A percentile compares a stretch with the other conserved stretches of the same genome.
phyloP scores from a whole-genome alignment of 2,797 vertebrate genomes.

The Pipistrellus pipistrellus region DNA sequence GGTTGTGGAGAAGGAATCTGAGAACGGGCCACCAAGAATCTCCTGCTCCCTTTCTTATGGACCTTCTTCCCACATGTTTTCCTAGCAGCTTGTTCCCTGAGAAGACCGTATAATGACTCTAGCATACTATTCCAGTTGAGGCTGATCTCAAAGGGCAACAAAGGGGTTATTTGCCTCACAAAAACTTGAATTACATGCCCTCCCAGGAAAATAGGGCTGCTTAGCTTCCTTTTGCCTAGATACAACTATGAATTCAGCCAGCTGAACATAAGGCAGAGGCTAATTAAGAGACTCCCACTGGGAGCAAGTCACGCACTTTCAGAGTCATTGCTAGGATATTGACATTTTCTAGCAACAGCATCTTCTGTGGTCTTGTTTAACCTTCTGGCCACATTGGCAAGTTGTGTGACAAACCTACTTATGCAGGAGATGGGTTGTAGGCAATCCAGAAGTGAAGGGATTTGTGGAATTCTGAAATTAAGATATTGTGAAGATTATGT shows the following conservation, averaged over 20 bases:
- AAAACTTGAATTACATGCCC: constrained; percentile 10
- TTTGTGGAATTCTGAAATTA: constrained; percentile 60
- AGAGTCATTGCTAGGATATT: constrained; percentile 61
- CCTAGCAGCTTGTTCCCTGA: background rate
- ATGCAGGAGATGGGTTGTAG: background rate
- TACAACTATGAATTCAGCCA: constrained; percentile 46
- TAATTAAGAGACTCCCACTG: constrained; percentile 76
- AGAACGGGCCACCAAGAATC: background rate
- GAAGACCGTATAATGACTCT: background rate
- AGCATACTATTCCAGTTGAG: background rate
- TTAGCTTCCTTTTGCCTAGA: constrained; percentile 36
- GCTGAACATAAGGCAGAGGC: constrained; percentile 77
- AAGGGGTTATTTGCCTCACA: constrained; percentile 18
- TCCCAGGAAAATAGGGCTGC: constrained; percentile 30
- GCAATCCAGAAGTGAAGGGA: constrained; percentile 9
- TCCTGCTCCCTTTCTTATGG: background rate
- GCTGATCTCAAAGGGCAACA: background rate
- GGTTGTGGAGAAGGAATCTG: background rate
- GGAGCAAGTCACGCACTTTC: constrained; percentile 55
- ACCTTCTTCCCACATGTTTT: background rate
- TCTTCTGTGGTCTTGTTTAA: constrained; percentile 61
- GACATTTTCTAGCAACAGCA: constrained; percentile 72
- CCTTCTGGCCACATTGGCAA: constrained; percentile 63
- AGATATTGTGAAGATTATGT: background rate
- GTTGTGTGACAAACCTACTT: constrained; percentile 49